Evolutionary conservation across 2,888 invertebrate species (phyloP), one percentile per base, ranked within the genome.

Genomic region (Tinea pellionella): DNA sequence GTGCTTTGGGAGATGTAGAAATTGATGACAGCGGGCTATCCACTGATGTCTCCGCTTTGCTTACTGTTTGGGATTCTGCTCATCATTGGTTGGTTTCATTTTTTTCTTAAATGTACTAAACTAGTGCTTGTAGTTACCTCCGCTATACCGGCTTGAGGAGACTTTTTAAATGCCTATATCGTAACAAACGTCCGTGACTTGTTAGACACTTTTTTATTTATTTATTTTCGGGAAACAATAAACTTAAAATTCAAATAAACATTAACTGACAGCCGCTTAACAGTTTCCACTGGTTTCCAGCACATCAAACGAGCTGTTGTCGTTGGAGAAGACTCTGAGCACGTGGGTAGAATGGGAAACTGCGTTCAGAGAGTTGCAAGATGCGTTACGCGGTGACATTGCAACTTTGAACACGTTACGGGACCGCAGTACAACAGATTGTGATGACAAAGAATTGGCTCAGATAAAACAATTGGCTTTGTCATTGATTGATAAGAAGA

Each of bases 271-370:
- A n/a, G n/a, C n/a, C n/a, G n/a, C n/a, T n/a, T n/a, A n/a, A n/a
- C n/a, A n/a, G n/a, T n/a, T n/a, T n/a, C n/a, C n/a, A n/a, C n/a
- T 24, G 6, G 6, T 37, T 80, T 87, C 11, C 77, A 94, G 94
- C 71, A 92, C 93, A 61, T 91, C 91, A 66, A 90, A 90, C 66
- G 92, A 93, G 73, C 82, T 95, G 69, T 89, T 91, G 65, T 90
- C 91, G 64, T 81, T 95, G 61, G 93, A 93, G 70, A 91, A 91
- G 66, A 91, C 94, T 11, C 89, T 93, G 57, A 89, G 89, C 65
- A 91, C 91, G 30, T 94, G 93, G 93, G 90, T 91, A 61, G 93
- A 94, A 73, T 91, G 95, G 80, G 94, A 94, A 72, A 89, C 89
- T 62, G 92, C 94, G 9, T 82, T 95, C 61, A 90, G 92, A 13